Base-by-base conservation (phyloP, 37 sponge, comb jelly and placozoan species). In the Aplysina aerophoba region DNA sequence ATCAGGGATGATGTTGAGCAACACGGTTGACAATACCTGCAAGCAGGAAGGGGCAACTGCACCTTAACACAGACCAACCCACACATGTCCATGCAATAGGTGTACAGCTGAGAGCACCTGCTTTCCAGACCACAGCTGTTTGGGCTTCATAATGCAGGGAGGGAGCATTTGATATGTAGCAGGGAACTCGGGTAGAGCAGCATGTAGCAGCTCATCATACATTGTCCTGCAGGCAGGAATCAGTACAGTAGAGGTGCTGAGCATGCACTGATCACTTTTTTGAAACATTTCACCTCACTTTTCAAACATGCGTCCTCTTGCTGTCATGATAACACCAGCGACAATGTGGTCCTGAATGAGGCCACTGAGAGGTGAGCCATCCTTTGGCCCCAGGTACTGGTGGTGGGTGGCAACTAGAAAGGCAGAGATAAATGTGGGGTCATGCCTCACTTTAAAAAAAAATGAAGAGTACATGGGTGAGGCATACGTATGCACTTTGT, bases 311-410 rank as follows among this genome's bases (percentile, higher is more conserved):
- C 96, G 37, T 20, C 94, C 98, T 72, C 96, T 84, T 16, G 94
- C 59, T 30, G 95, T 96, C 88, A 98, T 87, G 81, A 96, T 59
- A 6, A 96, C 87, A 41, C 90, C 96, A 28, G 96, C 72, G 34
- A 98, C 95, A 59, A 98, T 85, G 60, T 98, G 98, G 68, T 98
- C 98, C 82, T 98, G 98, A 33, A 98, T 98, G 31, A 98, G 89
- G 59, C 98, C 98, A 84, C 95, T 90, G 30, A 98, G 82, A 11
- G 98, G 98, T 35, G 90, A 88, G 0, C 98, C 98, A 86, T 98
- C 98, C 87, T 98, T 98, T 15, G 98, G 98, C 3, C 94, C 91
- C 28, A 98, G 89, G 73, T 98, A 98, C 86, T 98, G 97, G 72
- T 92, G 71, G 50, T 86, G 89, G 44, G 97, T 93, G 73, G 90